Base-by-base conservation (phyloP, 2,888 invertebrate genomes). In the Lycocerus yunnanus region DNA sequence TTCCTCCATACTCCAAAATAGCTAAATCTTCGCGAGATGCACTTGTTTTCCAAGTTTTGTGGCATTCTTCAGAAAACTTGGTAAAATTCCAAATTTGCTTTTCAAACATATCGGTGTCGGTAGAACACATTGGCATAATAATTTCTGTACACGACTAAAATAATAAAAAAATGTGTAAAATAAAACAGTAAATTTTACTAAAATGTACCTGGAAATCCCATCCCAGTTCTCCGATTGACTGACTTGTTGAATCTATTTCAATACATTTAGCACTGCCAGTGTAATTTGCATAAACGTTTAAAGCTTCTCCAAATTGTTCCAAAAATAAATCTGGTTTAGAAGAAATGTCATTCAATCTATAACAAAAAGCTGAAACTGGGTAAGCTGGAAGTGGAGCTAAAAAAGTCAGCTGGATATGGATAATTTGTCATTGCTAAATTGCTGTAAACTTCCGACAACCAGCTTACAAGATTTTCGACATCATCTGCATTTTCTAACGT, bases 381-480 rank as follows among this genome's bases (percentile, higher is more conserved):
- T 95, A 90, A 0, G 92, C 95, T 0, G 98, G 98, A 18, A 99
- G 84, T 0, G 93, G 92, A 66, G 91, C 90, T 68, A 99, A 87
- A 86, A n/a, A 99, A 99, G 82, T 92, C 91, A 0, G 94, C 91
- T 0, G 93, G 88, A 85, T 97, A 99, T 0, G 99, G 98, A 86
- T 99, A 99, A 88, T 99, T 95, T 14, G 94, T 93, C 98, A 98
- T 98, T 0, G 97, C 97, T 78, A 98, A 86, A 81, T 94, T 93
- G 9, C 90, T 90, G 85, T 94, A 96, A 79, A 94, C 90, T 76
- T 93, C 91, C 27, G 87, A 84, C 2, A 98, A 86, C 90, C 93
- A 97, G 59, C 91, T 90, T 78, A 94, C 89, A 13, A 97, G 88
- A 0, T 80, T 81, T 0, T 86, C 82, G 0, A 92, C 83, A 81